Percentiles rank a stretch among this genome's conserved stretches.
Evolutionary conservation across 2,888 invertebrate species (phyloP).

Genomic region (Napeogenes sylphis): DNA sequence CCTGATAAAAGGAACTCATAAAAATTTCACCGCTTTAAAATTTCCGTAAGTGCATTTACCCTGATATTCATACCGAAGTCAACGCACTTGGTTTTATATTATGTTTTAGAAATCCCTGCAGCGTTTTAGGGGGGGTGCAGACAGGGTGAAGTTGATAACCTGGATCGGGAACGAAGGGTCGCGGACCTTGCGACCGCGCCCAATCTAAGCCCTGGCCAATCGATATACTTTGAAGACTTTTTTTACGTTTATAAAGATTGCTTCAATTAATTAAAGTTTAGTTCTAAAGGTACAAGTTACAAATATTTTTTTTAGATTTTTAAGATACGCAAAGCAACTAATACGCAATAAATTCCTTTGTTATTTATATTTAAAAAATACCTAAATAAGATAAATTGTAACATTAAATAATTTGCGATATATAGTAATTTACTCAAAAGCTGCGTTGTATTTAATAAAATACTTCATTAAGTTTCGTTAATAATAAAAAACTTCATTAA

Average conservation of each 20-base stretch:
- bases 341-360: too few species aligned
- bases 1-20: constrained; percentile 3
- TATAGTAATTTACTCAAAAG: too few species aligned
- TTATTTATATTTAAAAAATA: too few species aligned
- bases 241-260: neutral
- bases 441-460: neutral
- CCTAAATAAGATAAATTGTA: too few species aligned
- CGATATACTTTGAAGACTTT: constrained; percentile 1
- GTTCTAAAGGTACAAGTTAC: too few species aligned
- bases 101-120: constrained; percentile 72
- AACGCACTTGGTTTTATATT: constrained; percentile 69
- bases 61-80: constrained; percentile 45
- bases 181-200: constrained; percentile 69
- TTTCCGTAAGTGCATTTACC: constrained; percentile 25
- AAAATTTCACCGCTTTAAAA: constrained; percentile 4
- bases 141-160: constrained; percentile 69
- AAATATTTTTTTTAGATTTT: too few species aligned
- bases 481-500: neutral
- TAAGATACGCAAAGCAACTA: too few species aligned
- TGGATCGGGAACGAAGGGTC: constrained; percentile 73
- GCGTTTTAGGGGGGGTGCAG: constrained; percentile 52
- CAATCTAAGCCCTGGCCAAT: constrained; percentile 29
- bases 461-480: neutral
- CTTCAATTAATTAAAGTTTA: neutral
- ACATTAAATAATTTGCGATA: too few species aligned